Conservation (phyloP, 1,140 invertebrate species). For the Andrena cerasifolii region DNA sequence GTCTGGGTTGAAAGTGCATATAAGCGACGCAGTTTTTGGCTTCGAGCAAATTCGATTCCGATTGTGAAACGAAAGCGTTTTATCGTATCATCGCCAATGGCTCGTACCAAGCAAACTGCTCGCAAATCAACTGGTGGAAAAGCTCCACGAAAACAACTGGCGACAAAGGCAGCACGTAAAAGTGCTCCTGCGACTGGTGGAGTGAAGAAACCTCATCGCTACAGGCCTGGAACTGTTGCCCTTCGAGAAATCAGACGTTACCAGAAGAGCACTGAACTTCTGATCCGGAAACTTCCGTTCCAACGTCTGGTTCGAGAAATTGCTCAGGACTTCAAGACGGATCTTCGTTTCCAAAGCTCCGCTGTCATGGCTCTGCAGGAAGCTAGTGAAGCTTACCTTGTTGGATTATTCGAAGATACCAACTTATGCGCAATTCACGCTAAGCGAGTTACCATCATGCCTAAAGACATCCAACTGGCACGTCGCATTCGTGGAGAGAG, state of each 20-base stretch:
- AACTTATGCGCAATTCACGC: slow-evolving; percentile 60
- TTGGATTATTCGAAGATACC: slow-evolving; percentile 59
- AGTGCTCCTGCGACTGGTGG: slow-evolving; percentile 88
- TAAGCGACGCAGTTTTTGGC: no score
- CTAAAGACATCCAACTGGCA: slow-evolving; percentile 58
- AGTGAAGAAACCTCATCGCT: slow-evolving; percentile 89
- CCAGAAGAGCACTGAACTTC: slow-evolving; percentile 55
- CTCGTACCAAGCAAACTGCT: slow-evolving; percentile 57
- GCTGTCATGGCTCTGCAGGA: slow-evolving; percentile 59
- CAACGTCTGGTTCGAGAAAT: slow-evolving; percentile 59
- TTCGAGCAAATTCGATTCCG: no score
- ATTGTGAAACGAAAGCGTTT: no score
- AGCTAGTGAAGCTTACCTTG: slow-evolving; percentile 59
- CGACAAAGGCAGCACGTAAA: slow-evolving; percentile 91
- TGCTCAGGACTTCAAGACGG: slow-evolving; percentile 58
- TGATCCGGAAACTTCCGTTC: slow-evolving; percentile 53
- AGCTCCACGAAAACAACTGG: slow-evolving; percentile 93
- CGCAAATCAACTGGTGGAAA: slow-evolving; percentile 82
- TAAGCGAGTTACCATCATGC: slow-evolving; percentile 58
- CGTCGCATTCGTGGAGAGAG: slow-evolving; percentile 59
- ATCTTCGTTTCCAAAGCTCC: slow-evolving; percentile 54
- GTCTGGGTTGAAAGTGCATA: no score
- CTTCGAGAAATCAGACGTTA: slow-evolving; percentile 59
- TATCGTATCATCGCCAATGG: slow-evolving; percentile 23
- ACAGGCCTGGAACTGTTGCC: slow-evolving; percentile 54